Base-by-base conservation (phyloP, 2,113 vertebrate genomes). In the Bolborhynchus lineola region DNA sequence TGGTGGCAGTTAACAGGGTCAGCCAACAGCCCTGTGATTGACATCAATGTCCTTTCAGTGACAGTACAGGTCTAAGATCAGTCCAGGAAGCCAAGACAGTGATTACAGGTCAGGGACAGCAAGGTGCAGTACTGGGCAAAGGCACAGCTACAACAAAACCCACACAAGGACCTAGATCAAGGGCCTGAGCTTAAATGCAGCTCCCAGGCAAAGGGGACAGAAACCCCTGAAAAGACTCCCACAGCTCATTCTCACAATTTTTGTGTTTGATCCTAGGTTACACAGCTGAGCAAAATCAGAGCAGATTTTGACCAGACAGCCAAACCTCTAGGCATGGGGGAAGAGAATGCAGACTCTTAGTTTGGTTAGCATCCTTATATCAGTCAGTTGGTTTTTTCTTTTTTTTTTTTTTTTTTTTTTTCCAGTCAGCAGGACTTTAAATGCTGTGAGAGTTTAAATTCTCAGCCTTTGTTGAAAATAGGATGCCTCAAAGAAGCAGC, bases 291-390 rank as follows among this genome's bases (percentile, higher is more conserved):
- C 4, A 78, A 70, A 59, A 70, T 52, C 37, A 52, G 42, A 41
- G 8, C 4, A 35, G 18, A 46, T 50, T 65, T 78, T 71, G n/a
- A 85, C 25, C 11, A 50, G 26, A n/a, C 8, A 46, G 9, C 3
- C 12, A 35, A 70, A 39, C 6, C 24, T 16, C 3, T 35, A 37
- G 41, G 24, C 77, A 6, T 0, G 39, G 9, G 3, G 31, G 23
- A 81, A 78, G 9, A 81, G 4, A 20, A 4, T 72, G 16, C 3
- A 46, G 37, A 83, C 2, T 3, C 6, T 83, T 68, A 46, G 11
- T 44, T 65, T 26, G 5, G 14, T 69, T 29, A 62, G 3, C 8
- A 5, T 41, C 4, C 4, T 86, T 67, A 14, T 9, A 59, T 11
- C 10, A 16, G 23, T 28, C 4, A 16, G 0, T 33, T 19, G 37